Conservation (phyloP, 2,888 invertebrate genomes). For the Papilio demoleus region DNA sequence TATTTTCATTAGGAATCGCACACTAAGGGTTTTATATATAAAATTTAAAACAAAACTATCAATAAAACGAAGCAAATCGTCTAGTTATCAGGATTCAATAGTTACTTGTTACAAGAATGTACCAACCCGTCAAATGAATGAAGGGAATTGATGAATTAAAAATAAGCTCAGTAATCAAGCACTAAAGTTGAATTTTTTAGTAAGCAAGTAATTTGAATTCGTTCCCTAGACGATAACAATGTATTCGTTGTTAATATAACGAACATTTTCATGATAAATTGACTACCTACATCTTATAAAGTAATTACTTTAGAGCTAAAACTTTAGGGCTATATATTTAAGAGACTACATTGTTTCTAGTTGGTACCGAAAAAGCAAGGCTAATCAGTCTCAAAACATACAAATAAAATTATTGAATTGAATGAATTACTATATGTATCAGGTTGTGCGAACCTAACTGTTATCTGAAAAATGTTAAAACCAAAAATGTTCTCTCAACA, state of each 20-base stretch:
- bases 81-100: not conserved
- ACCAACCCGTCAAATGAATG: not conserved
- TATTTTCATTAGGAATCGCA: too few relatives aligned
- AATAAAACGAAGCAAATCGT: too few relatives aligned
- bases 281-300: not conserved
- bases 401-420: too few relatives aligned
- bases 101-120: not conserved
- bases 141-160: not conserved
- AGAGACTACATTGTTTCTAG: too few relatives aligned
- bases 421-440: too few relatives aligned
- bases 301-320: not conserved
- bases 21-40: too few relatives aligned
- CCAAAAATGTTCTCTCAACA: too few relatives aligned
- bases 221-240: constrained; percentile 1
- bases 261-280: not conserved
- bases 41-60: too few relatives aligned
- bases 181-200: not conserved
- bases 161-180: not conserved
- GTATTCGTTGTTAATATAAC: not conserved
- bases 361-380: too few relatives aligned
- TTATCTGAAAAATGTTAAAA: too few relatives aligned
- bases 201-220: constrained; percentile 6
- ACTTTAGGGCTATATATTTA: not conserved
- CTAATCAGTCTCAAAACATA: too few relatives aligned
- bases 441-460: too few relatives aligned